A percentile compares a stretch with the other conserved stretches of the same genome.
These are phyloP conservation scores for Rhincodon typus DNA, from an alignment of 2,797 vertebrate species.

Conservation along the genomic window DNA sequence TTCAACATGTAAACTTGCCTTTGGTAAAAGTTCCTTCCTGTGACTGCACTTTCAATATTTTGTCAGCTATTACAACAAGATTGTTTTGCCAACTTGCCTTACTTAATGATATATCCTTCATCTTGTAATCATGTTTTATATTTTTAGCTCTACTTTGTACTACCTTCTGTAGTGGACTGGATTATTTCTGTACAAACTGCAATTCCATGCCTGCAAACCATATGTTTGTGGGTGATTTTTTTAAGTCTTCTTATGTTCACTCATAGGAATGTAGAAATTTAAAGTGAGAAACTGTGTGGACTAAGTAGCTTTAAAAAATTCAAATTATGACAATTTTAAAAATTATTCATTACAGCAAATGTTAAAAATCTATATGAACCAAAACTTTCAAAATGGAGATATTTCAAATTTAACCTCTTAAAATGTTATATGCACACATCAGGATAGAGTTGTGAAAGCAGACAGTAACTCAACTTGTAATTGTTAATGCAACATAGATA, in stretches of 20 bases:
- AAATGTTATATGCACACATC: not conserved
- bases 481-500: not conserved
- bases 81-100: not conserved
- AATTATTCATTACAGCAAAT: not conserved
- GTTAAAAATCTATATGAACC: not conserved
- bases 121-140: not conserved
- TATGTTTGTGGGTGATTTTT: constrained; percentile 20
- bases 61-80: not conserved
- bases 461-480: not conserved
- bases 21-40: not conserved
- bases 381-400: not conserved
- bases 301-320: not conserved
- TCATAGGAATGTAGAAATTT: not conserved
- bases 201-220: not conserved
- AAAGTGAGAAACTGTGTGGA: not conserved
- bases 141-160: constrained; percentile 20
- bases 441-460: not conserved
- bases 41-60: not conserved
- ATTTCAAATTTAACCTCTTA: not conserved
- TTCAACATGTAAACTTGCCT: not conserved
- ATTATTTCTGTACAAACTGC: constrained; percentile 8
- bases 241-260: not conserved
- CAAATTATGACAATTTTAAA: not conserved
- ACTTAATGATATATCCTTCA: not conserved
- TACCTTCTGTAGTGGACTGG: not conserved